Base-by-base conservation (phyloP, 2,797 vertebrate genomes). In the Novumbra hubbsi region DNA sequence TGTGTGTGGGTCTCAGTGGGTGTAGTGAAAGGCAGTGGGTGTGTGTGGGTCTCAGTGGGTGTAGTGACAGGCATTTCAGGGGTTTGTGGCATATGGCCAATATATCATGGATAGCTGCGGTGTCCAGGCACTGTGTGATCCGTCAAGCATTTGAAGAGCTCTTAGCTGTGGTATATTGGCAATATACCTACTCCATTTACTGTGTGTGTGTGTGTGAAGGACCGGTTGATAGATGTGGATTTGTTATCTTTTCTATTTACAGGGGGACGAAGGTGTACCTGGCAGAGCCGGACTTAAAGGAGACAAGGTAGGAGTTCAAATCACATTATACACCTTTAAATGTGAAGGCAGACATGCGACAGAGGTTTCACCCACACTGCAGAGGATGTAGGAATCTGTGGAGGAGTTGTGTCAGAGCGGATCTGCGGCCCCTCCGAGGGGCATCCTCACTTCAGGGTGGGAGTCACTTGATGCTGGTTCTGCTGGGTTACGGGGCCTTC, bases 211-310 rank as follows among this genome's bases (percentile, higher is more conserved):
- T 86, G 86, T 28, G 88, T 90, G 89, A 91, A 90, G 88, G 84
- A 79, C 84, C 21, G 71, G 67, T 12, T 90, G 90, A 92, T 91
- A 85, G 88, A 91, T 91, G 85, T 88, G 84, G 88, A n/a, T 55
- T 9, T 27, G 6, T 21, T 62, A 87, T 77, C 74, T 84, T 84
- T 86, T 21, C 86, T 81, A 90, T 92, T 90, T 93, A 85, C 89
- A 98, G 97, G 97, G 96, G 91, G 92, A 95, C 72, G 89, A 92
- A 0, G 97, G 96, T 72, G 83, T 85, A 72, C 91, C 92, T 55
- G 98, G 96, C 85, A 94, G 88, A 86, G 94, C 95, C 82, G 98
- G 96, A 79, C 84, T 87, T 74, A 98, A 96, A 95, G 98, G 98
- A 92, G 94, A 96, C 79, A 99, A 98, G 96, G 98, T 98, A 93